A percentile compares a stretch with the other conserved stretches of the same genome.
Evolutionary conservation across 2,113 vertebrate genomes (phyloP).

Genomic region (Zingel zingel): DNA sequence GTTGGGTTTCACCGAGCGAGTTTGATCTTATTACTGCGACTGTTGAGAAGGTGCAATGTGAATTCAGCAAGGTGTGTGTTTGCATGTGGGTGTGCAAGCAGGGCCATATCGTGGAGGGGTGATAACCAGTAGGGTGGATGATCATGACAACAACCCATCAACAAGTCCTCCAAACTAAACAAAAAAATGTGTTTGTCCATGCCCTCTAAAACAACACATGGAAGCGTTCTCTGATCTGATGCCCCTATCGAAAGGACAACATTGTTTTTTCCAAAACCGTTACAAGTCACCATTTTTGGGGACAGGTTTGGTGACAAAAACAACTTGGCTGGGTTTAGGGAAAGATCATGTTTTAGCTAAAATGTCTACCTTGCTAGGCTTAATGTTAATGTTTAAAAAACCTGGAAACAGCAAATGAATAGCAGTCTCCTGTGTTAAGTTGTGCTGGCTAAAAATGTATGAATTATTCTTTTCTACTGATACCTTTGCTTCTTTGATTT

Average conservation of each 20-base stretch:
- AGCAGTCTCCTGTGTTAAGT: not conserved
- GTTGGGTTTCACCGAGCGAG: conserved; percentile 82
- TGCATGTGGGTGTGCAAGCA: conserved; percentile 10
- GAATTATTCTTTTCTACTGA: not conserved
- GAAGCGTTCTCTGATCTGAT: too few species aligned
- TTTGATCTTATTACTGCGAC: conserved; percentile 82
- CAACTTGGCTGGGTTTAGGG: not conserved
- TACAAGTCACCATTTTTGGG: not conserved
- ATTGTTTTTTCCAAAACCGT: too few species aligned
- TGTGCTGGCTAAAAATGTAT: too few species aligned
- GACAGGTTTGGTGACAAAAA: not conserved
- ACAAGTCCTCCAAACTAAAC: too few species aligned
- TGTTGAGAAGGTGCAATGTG: conserved; percentile 68
- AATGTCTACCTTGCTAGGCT: not conserved
- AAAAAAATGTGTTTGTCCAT: too few species aligned
- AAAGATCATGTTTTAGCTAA: not conserved
- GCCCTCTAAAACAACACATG: too few species aligned
- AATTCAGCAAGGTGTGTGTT: conserved; percentile 49
- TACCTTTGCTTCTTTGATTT: not conserved
- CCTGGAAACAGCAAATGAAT: not conserved
- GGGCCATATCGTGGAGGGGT: conserved; percentile 12
- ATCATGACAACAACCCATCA: conserved; percentile 33
- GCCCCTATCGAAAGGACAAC: too few species aligned
- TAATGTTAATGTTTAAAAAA: not conserved
- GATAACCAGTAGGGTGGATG: conserved; percentile 11